Evolutionary conservation across 2,113 vertebrate genomes (phyloP), one percentile per base, ranked within the genome.

Genomic region (Falco punctatus): DNA sequence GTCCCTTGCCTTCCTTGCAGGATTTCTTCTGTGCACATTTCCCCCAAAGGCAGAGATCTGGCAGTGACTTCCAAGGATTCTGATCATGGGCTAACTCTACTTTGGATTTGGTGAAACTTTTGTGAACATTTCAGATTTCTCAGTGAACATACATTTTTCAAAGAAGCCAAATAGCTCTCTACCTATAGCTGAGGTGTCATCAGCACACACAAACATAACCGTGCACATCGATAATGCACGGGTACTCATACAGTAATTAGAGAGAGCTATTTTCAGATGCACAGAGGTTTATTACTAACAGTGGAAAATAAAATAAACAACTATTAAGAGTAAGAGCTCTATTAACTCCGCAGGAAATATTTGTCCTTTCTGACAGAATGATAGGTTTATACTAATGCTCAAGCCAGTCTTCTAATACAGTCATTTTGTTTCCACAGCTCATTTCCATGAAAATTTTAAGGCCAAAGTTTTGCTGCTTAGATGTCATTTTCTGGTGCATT

Each of bases 251-350:
- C 28, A 78, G 86, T 90, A 86, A 82, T 96, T 95, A 94, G 33
- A 85, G 77, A 84, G 59, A 79, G 58, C 88, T 86, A 78, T 95
- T 94, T 92, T 79, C 88, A 92, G 84, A 85, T 65, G 48, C 52
- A 82, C 81, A 82, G 69, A 91, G 81, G 91, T 85, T 87, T 95
- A 92, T 92, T 95, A 95, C 3, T 21, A 94, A 82, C 86, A 70
- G 61, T 85, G 81, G 82, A 92, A 95, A 95, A 92, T 89, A 94
- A 95, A 95, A 96, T 85, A 97, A 97, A 94, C 91, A 92, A 66
- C 73, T 90, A 82, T 91, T 94, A 94, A 62, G 66, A 82, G 54
- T 54, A 91, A 87, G 40, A 92, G 51, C 18, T 78, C 26, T 85
- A 72, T 95, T 95, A 91, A 80, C 54, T 86, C 65, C 58, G 46